Evolutionary conservation across 2,797 vertebrate genomes (phyloP).

Genomic region (Siniperca undulata): DNA sequence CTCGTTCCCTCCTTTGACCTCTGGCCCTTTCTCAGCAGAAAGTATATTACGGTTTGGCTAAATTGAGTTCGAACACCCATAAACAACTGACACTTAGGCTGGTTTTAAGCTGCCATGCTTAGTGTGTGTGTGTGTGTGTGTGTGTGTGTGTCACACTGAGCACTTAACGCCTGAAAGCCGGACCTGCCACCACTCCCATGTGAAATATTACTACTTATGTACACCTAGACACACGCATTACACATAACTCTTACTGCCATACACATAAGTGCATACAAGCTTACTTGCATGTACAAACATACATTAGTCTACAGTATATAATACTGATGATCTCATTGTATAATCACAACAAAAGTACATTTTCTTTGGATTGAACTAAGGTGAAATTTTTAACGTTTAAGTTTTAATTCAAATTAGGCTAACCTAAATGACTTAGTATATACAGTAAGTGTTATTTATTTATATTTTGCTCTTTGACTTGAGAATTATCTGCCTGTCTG

Average conservation of each 20-base stretch:
- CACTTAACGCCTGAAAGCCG: slow-evolving; percentile 12
- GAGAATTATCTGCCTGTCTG: not conserved
- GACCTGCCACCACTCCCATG: not conserved
- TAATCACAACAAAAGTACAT: not conserved
- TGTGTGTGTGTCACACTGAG: not conserved
- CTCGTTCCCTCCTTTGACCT: not conserved
- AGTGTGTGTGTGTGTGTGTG: slow-evolving; percentile 6
- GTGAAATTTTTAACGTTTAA: not conserved
- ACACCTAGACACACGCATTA: not conserved
- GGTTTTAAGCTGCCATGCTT: too few relatives aligned
- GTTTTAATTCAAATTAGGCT: not conserved
- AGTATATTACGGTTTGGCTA: not conserved
- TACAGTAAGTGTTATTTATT: too few relatives aligned
- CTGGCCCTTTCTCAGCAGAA: not conserved
- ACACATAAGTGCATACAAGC: too few relatives aligned
- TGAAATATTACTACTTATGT: slow-evolving; percentile 22
- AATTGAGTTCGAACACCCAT: slow-evolving; percentile 7
- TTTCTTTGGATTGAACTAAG: not conserved
- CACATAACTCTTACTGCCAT: not conserved
- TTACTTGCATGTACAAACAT: not conserved
- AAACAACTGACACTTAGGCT: slow-evolving; percentile 7
- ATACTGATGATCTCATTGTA: not conserved
- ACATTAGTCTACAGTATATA: not conserved
- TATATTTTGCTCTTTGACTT: not conserved
- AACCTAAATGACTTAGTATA: not conserved